Base-by-base conservation (phyloP, 1,140 invertebrate genomes). In the Tyrophagus putrescentiae region DNA sequence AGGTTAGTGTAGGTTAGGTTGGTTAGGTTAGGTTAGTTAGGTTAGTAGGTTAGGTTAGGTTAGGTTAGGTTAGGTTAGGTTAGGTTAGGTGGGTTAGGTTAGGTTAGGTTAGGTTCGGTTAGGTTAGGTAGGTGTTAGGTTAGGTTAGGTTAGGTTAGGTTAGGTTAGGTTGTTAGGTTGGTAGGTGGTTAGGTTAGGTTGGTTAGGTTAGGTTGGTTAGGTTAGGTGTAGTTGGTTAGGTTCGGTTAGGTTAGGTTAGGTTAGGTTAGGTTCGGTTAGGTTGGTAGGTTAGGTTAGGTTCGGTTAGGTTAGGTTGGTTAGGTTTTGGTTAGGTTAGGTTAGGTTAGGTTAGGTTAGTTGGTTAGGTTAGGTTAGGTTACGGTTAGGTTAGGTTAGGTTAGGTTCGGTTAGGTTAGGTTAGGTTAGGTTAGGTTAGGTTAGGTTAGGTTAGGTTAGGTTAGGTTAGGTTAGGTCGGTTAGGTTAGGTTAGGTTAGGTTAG, bases 81-180 rank as follows among this genome's bases (percentile, higher is more conserved):
- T 69, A 64, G 66, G 68, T 69, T 69, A 64, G 64, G 68, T 69
- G 63, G 66, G 66, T 69, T 68, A 65, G 65, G 68, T 66, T 65
- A 63, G 65, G 68, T 67, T 66, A 64, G 65, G 68, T 67, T 56
- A 56, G 53, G 53, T 33, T 33, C 34, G 56, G 45, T 48, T 69
- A 65, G 64, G 66, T 67, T 67, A 60, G 60, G 65, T 67, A 62
- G 42, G 60, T n/a, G 65, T 65, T 65, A 62, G 64, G 62, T 67
- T 64, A 60, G 60, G 66, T 65, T 65, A 57, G 64, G 65, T 67
- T 66, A 60, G 65, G 66, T 67, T 67, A 60, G 65, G 64, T 67
- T 65, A 62, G 65, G 60, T 66, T 63, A 62, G 65, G 65, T 66
- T 58, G 62, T 65, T 50, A 16, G 57, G 62, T 64, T 64, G 50